These are phyloP conservation scores for Carposina sasakii DNA, from an alignment of 1,140 invertebrate species.

Conservation along the genomic window DNA sequence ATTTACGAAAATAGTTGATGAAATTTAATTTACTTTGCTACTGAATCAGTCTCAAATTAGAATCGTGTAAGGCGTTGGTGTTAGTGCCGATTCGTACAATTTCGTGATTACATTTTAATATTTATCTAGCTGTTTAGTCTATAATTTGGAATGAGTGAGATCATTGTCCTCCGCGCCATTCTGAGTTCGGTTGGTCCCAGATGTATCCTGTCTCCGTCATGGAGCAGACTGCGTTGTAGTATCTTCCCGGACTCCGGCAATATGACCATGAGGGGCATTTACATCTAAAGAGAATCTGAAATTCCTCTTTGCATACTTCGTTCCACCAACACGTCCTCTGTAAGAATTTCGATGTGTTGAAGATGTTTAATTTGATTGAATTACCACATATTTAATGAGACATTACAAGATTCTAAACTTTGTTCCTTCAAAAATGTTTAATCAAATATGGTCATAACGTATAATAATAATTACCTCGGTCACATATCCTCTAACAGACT, in stretches of 20 bases:
- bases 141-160: background rate
- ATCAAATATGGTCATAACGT: background rate
- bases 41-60: slow-evolving; percentile 60
- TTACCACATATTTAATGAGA: too few species aligned
- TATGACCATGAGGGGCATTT: slow-evolving; percentile 90
- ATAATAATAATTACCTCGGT: slow-evolving; percentile 78
- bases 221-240: slow-evolving; percentile 92
- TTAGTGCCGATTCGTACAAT: background rate
- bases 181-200: slow-evolving; percentile 84
- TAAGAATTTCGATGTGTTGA: slow-evolving; percentile 17
- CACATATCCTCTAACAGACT: slow-evolving; percentile 84
- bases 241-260: slow-evolving; percentile 88
- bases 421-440: too few species aligned
- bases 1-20: slow-evolving; percentile 62
- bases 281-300: slow-evolving; percentile 88
- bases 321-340: slow-evolving; percentile 95
- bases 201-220: slow-evolving; percentile 93
- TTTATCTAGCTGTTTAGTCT: background rate
- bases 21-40: slow-evolving; percentile 60
- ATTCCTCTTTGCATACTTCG: slow-evolving; percentile 93
- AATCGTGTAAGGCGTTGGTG: slow-evolving; percentile 35
- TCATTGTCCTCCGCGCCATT: slow-evolving; percentile 66
- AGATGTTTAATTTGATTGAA: too few species aligned
- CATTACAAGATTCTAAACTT: too few species aligned
- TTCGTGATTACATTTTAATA: background rate